Evolutionary conservation across 1,140 invertebrate genomes (phyloP), one percentile per base, ranked within the genome.

Genomic region (Bombus fervidus): DNA sequence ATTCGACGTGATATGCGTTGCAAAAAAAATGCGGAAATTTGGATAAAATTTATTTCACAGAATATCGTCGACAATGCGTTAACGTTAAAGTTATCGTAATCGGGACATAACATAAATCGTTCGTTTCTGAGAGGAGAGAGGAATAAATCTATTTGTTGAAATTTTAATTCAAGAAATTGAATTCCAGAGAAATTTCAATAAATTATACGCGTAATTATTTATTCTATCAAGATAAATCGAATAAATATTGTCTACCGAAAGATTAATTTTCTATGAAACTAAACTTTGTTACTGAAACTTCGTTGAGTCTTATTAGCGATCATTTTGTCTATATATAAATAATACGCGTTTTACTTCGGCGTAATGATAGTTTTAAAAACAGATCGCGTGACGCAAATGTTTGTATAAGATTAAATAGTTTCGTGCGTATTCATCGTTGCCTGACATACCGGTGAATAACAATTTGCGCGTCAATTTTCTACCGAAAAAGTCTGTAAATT

Each of bases 341-440:
- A 68, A 66, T 31, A 9, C 3, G 2, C 15, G 25, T 15, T 43
- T n/a, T 12, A 47, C n/a, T 47, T 79, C 37, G 43, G 15, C 59
- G 6, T n/a, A 22, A n/a, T n/a, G 59, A 43, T 31, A 64, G 66
- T 66, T 66, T 79, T 79, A 10, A 28, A 64, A 76, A 43, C 62
- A 57, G 2, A 47, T 25, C 31, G 34, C 39, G 18, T n/a, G 37
- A 77, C 75, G 57, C 25, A 28, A 69, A 68, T 68, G 41, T 68
- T 43, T 37, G 37, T 47, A 13, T 25, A 18, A 34, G 78, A 79
- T 79, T 68, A 79, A 80, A 80, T 69, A 69, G 41, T 69, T 53
- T 31, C 39, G n/a, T n/a, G 64, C 25, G 66, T 41, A 37, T 31
- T 69, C 41, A 53, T 69, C 62, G 64, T 31, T 12, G 37, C 10